Evolutionary conservation across 2,797 vertebrate genomes (phyloP).

Genomic region (Cryptoprocta ferox): DNA sequence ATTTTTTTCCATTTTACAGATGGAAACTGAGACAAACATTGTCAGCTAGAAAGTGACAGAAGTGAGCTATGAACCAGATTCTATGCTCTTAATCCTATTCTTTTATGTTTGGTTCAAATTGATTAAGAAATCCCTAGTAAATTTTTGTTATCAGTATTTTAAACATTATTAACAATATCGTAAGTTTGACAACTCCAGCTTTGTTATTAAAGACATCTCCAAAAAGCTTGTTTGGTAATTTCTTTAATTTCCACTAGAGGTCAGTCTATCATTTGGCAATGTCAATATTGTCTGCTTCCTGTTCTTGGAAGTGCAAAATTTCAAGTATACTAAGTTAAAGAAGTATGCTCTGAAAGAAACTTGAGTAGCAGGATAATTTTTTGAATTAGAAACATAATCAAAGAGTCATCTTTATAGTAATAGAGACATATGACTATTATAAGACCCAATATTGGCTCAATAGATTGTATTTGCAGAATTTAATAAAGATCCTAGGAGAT

Average conservation of each 20-base stretch:
- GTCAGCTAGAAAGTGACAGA: constrained; percentile 19
- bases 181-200: background rate
- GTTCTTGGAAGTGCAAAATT: constrained; percentile 38
- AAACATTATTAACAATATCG: constrained; percentile 20
- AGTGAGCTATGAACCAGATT: background rate
- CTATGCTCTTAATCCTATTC: background rate
- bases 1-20: constrained; percentile 16
- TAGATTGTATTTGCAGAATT: constrained; percentile 62
- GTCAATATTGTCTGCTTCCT: constrained; percentile 19
- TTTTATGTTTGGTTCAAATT: background rate
- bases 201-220: background rate
- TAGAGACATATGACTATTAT: constrained; percentile 16
- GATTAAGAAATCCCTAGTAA: background rate
- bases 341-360: constrained; percentile 24
- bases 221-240: constrained; percentile 50
- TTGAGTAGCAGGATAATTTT: constrained; percentile 49
- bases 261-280: constrained; percentile 73
- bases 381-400: constrained; percentile 61
- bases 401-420: constrained; percentile 26
- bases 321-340: constrained; percentile 19
- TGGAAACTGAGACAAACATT: background rate
- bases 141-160: background rate
- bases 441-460: constrained; percentile 37
- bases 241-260: constrained; percentile 77
- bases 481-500: constrained; percentile 50